Conservation (phyloP, 2,888 invertebrate species). For the Tipula vernalis region DNA sequence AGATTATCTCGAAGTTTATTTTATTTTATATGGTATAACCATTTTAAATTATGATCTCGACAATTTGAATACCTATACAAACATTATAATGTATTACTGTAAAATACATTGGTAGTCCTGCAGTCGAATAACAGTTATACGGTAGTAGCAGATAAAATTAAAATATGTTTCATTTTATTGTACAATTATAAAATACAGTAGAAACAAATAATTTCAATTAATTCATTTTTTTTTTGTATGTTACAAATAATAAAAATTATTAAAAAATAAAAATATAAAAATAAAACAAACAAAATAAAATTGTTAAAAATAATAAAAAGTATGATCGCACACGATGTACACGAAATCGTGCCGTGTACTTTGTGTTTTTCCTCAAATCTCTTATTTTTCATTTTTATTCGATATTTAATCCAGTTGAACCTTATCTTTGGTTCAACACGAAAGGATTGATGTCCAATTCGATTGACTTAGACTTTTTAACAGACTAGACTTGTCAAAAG, state of each 20-base stretch:
- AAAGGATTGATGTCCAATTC: not conserved
- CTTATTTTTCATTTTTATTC: not conserved
- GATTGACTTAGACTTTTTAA: too few relatives aligned
- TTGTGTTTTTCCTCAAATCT: not conserved
- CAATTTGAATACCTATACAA: not conserved
- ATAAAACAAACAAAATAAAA: not conserved
- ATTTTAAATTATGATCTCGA: not conserved
- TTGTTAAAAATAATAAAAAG: not conserved
- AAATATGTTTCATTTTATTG: not conserved
- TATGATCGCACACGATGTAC: slow-evolving; percentile 6
- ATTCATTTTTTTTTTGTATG: not conserved
- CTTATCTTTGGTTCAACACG: not conserved
- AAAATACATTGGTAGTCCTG: not conserved
- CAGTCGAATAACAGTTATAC: not conserved
- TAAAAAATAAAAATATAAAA: not conserved
- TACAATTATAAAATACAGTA: not conserved
- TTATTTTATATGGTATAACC: not conserved
- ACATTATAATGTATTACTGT: not conserved
- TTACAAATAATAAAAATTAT: not conserved
- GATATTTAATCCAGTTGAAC: not conserved
- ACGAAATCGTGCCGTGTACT: not conserved
- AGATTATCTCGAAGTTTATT: not conserved
- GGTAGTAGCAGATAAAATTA: not conserved
- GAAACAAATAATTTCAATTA: slow-evolving; percentile 8
- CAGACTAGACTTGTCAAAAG: too few relatives aligned